Base-by-base conservation (phyloP, 2,888 invertebrate species). In the Axea sp. region DNA sequence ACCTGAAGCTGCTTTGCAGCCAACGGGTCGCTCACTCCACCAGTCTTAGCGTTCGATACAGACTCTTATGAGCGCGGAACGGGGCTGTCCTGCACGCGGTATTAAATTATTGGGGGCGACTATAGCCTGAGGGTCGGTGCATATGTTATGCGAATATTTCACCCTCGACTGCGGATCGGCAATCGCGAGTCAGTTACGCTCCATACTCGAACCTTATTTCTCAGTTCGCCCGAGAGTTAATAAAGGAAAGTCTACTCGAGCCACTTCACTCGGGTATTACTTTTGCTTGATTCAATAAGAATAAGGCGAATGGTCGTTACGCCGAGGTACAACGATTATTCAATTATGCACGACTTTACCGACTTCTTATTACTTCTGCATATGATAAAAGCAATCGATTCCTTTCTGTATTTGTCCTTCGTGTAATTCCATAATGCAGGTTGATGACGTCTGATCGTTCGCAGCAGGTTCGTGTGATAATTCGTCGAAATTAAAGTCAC, bases 91-190 rank as follows among this genome's bases (percentile, higher is more conserved):
- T 80, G 76, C 62, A 55, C 67, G 75, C 78, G 76, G 81, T 83
- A 83, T 82, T 82, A 81, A 81, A 83, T 82, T 83, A 83, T 82
- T 75, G 74, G 75, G 78, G 78, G 78, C 75, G 74, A 75, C 59
- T 75, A 69, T 62, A 64, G 75, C 80, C 76, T 62, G 78, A 77
- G 77, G 78, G 75, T 80, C 73, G 74, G 78, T 80, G 79, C 79
- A 82, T 79, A 78, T 80, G 80, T 82, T 80, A 78, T 77, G 68
- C 78, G 79, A 81, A 65, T 72, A 76, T 69, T 76, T 69, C 68
- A 73, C 76, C 76, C 76, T 64, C 76, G 17, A 47, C 41, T 60
- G 17, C 30, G 60, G 59, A 68, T 68, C 67, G 62, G 41, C 57
- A 37, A 68, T 73, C 73, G 73, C 67, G 71, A 55, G 41, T 51